A percentile compares a stretch with the other conserved stretches of the same genome.
Evolutionary conservation across 1,140 invertebrate genomes (phyloP).

Genomic region (Tetragnatha versicolor): DNA sequence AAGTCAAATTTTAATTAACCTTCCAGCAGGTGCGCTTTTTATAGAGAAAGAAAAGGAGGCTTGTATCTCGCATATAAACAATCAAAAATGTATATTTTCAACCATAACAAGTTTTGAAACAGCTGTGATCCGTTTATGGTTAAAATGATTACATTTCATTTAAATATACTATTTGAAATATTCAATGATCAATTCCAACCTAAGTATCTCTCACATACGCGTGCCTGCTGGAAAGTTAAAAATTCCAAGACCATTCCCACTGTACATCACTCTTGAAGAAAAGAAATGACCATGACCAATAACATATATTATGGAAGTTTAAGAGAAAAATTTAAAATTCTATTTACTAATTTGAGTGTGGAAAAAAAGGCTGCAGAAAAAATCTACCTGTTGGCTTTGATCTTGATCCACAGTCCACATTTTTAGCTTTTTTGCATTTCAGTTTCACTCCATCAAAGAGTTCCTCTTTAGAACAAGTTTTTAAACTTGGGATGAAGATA

Average conservation of each 20-base stretch:
- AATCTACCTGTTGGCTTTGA: not conserved
- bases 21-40: not conserved
- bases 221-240: not conserved
- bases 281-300: not conserved
- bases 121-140: too few species aligned
- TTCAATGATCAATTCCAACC: too few species aligned
- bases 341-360: not conserved
- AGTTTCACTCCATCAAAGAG: slow-evolving; percentile 31
- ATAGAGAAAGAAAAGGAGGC: not conserved
- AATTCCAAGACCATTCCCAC: not conserved
- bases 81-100: not conserved
- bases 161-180: too few species aligned
- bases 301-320: too few species aligned
- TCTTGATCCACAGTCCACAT: slow-evolving; percentile 35
- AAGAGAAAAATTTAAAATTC: not conserved
- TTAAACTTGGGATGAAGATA: not conserved
- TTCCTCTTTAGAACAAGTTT: not conserved
- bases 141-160: too few species aligned
- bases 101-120: too few species aligned
- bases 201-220: too few species aligned
- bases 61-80: not conserved
- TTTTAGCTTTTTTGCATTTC: not conserved
- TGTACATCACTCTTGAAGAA: too few species aligned
- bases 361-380: not conserved
- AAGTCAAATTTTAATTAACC: not conserved